Conservation (phyloP, 1,140 invertebrate genomes). For the Nasonia giraulti region DNA sequence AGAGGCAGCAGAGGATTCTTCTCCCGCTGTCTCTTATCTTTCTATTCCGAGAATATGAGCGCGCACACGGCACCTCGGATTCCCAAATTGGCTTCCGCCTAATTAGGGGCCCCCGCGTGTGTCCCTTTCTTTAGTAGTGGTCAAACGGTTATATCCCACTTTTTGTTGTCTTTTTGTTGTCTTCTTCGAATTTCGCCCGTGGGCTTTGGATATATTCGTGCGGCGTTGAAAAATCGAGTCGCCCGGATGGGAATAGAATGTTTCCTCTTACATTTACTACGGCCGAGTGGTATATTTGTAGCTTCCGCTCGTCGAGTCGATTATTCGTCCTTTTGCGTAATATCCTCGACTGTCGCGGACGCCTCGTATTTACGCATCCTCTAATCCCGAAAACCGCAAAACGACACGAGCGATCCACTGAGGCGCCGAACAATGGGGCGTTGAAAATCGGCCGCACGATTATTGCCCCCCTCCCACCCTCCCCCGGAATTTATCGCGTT, state of each 20-base stretch:
- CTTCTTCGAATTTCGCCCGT: slow-evolving; percentile 36
- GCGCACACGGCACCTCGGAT: slow-evolving; percentile 14
- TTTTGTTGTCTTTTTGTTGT: background rate
- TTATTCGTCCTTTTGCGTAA: background rate
- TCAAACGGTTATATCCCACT: background rate
- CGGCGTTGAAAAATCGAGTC: slow-evolving; percentile 24
- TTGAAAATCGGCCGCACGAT: slow-evolving; percentile 32
- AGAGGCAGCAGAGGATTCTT: background rate
- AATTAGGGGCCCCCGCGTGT: slow-evolving; percentile 39
- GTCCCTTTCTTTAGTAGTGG: background rate
- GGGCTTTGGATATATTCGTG: background rate
- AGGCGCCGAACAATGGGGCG: slow-evolving; percentile 9
- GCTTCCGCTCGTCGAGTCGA: slow-evolving; percentile 15
- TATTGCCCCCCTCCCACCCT: too few species aligned
- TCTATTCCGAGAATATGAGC: slow-evolving; percentile 50
- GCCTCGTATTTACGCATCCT: background rate
- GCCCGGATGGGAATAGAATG: too few species aligned
- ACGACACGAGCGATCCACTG: background rate
- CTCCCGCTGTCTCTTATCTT: slow-evolving; percentile 43
- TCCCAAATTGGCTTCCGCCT: slow-evolving; percentile 52
- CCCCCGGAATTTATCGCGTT: slow-evolving; percentile 21
- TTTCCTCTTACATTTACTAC: background rate
- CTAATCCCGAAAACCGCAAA: slow-evolving; percentile 5
- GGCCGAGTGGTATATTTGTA: slow-evolving; percentile 17
- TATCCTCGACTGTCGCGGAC: too few species aligned